Evolutionary conservation across 2,888 invertebrate species (phyloP).

Genomic region (Cenopis cana): DNA sequence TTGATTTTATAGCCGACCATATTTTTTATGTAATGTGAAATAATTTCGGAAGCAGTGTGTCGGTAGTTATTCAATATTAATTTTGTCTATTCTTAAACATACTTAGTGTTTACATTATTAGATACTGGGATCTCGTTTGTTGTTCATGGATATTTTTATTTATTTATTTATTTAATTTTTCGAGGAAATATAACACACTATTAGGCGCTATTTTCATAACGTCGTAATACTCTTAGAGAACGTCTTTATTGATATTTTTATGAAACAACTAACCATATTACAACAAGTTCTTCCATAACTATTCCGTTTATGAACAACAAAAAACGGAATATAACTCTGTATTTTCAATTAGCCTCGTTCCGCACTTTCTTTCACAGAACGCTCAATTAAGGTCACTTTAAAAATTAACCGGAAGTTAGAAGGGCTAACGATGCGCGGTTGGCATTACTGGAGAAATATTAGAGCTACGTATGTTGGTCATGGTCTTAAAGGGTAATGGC

Average conservation of each 20-base stretch:
- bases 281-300: slow-evolving; percentile 14
- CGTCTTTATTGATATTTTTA: too few species aligned
- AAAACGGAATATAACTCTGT: slow-evolving; percentile 15
- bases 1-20: not conserved
- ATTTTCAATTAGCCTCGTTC: slow-evolving; percentile 35
- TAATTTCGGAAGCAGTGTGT: not conserved
- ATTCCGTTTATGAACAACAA: slow-evolving; percentile 1
- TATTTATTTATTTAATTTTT: too few species aligned
- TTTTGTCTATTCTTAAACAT: too few species aligned
- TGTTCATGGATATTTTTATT: too few species aligned
- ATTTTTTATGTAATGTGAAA: not conserved
- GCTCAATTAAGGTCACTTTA: slow-evolving; percentile 43
- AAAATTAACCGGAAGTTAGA: slow-evolving; percentile 38
- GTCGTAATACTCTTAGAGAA: too few species aligned
- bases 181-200: too few species aligned
- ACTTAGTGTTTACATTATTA: too few species aligned
- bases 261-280: slow-evolving; percentile 3
- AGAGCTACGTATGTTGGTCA: slow-evolving; percentile 17
- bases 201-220: too few species aligned
- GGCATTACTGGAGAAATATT: slow-evolving; percentile 28
- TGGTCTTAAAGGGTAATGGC: slow-evolving; percentile 36
- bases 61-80: too few species aligned
- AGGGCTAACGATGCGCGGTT: slow-evolving; percentile 36
- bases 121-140: too few species aligned
- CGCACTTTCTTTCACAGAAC: slow-evolving; percentile 43